Percentiles rank a stretch among this genome's conserved stretches.
Conservation (phyloP, 2,888 invertebrate species). For the Agrenia bidenticulata region DNA sequence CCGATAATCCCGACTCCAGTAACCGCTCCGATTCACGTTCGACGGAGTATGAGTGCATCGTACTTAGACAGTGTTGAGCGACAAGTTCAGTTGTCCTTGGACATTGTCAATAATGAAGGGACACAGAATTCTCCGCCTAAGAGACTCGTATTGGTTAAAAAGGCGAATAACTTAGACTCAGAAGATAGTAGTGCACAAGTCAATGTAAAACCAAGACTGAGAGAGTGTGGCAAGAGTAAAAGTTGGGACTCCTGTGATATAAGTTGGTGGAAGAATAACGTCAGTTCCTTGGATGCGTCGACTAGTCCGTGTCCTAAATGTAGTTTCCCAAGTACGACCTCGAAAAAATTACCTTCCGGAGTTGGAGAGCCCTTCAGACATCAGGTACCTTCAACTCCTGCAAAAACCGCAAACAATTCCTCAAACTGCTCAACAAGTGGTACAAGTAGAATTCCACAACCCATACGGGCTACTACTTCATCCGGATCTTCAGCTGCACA, state of each 20-base stretch:
- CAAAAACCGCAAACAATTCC: background rate
- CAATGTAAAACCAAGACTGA: slow-evolving; percentile 58
- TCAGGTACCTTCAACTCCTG: background rate
- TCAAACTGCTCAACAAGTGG: slow-evolving; percentile 15
- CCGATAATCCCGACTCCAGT: slow-evolving; percentile 6
- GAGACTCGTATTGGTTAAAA: slow-evolving; percentile 72
- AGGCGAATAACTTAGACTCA: slow-evolving; percentile 45
- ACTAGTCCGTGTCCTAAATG: slow-evolving; percentile 50
- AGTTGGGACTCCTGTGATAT: slow-evolving; percentile 84
- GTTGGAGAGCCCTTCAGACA: background rate
- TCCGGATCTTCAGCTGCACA: background rate
- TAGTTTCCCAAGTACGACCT: slow-evolving; percentile 44
- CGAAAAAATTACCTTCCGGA: background rate
- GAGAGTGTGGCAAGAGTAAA: slow-evolving; percentile 75
- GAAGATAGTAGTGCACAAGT: slow-evolving; percentile 54
- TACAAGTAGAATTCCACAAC: slow-evolving; percentile 23
- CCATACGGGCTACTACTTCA: background rate
- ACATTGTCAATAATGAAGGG: slow-evolving; percentile 72
- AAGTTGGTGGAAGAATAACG: slow-evolving; percentile 48
- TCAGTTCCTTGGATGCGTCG: background rate
- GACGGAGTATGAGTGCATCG: slow-evolving; percentile 81
- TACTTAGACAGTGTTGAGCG: slow-evolving; percentile 74
- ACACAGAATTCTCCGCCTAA: slow-evolving; percentile 74
- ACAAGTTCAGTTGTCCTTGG: slow-evolving; percentile 41
- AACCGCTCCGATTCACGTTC: slow-evolving; percentile 47